Percentiles rank a stretch among this genome's conserved stretches.
Evolutionary conservation across 1,140 invertebrate species (phyloP).

Genomic region (Spodoptera litura): DNA sequence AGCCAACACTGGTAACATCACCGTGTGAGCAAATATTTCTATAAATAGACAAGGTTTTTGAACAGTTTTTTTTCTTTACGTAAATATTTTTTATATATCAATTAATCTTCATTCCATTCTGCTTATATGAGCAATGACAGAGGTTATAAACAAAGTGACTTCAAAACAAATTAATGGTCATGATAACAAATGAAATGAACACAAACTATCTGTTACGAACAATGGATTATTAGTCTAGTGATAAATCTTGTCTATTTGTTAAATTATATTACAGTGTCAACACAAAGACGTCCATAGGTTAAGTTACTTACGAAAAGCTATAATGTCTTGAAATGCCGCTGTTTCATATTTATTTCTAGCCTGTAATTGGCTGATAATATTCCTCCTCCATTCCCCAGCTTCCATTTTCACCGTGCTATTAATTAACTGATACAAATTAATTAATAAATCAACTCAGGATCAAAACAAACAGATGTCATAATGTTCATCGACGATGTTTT

Average conservation of each 20-base stretch:
- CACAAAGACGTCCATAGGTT: constrained; percentile 71
- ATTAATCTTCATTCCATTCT: background rate
- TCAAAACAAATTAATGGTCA: constrained; percentile 13
- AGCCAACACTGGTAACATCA: constrained; percentile 1
- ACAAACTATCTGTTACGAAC: constrained; percentile 41
- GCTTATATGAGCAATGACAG: background rate
- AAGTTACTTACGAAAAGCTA: constrained; percentile 83
- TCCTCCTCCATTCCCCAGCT: constrained; percentile 82
- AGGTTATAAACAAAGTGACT: constrained; percentile 30
- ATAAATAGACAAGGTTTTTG: background rate
- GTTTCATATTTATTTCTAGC: constrained; percentile 82
- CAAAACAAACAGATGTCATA: constrained; percentile 81
- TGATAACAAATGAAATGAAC: constrained; percentile 22
- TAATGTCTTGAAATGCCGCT: constrained; percentile 81
- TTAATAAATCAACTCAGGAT: constrained; percentile 59
- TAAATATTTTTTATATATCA: background rate
- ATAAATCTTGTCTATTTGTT: constrained; percentile 47
- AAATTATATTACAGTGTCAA: constrained; percentile 53
- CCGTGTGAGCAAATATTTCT: background rate
- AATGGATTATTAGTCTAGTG: constrained; percentile 47
- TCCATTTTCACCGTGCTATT: constrained; percentile 72
- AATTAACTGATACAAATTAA: constrained; percentile 61
- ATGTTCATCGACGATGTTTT: constrained; percentile 45
- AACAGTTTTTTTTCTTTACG: no score
- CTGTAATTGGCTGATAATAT: constrained; percentile 79